Conservation (phyloP, 2,113 vertebrate genomes). For the Clinocottus analis region DNA sequence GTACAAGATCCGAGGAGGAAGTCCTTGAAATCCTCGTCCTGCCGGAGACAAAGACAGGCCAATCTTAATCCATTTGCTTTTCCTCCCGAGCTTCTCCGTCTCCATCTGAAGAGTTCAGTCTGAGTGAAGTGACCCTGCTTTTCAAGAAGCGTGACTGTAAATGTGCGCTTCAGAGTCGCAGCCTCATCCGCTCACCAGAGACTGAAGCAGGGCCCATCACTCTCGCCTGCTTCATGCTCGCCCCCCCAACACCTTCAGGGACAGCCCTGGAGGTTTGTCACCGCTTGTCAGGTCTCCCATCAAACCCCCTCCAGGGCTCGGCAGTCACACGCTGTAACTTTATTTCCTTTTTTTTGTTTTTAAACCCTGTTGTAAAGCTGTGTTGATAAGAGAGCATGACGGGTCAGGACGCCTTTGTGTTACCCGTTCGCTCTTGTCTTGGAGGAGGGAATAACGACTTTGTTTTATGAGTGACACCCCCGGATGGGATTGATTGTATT, state of each 20-base stretch:
- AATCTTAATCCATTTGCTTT: slow-evolving; percentile 48
- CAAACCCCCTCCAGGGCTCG: slow-evolving; percentile 57
- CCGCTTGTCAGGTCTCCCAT: slow-evolving; percentile 69
- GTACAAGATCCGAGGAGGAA: neutral
- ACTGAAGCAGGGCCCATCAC: slow-evolving; percentile 57
- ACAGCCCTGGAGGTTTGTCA: slow-evolving; percentile 60
- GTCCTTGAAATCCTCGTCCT: slow-evolving; percentile 58
- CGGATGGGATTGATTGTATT: slow-evolving; percentile 31
- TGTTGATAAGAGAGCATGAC: slow-evolving; percentile 59
- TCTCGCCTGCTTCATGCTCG: slow-evolving; percentile 58
- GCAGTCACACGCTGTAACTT: slow-evolving; percentile 54
- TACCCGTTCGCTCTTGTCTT: slow-evolving; percentile 37
- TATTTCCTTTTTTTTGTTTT: slow-evolving; percentile 58
- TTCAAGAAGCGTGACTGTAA: slow-evolving; percentile 65
- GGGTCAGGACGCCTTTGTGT: slow-evolving; percentile 53
- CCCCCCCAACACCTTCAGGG: slow-evolving; percentile 60
- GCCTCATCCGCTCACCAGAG: slow-evolving; percentile 61
- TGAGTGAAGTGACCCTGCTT: slow-evolving; percentile 68
- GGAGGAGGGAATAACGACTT: slow-evolving; percentile 38
- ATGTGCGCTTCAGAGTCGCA: slow-evolving; percentile 68
- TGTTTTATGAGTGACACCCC: slow-evolving; percentile 41
- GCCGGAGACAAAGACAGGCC: slow-evolving; percentile 33
- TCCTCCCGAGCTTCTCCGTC: slow-evolving; percentile 38
- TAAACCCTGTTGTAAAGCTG: slow-evolving; percentile 50
- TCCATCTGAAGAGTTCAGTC: slow-evolving; percentile 48